Percentiles rank a stretch among this genome's conserved stretches.
Evolutionary conservation across 2,113 vertebrate species (phyloP).

Genomic region (Myrmophylax atrothorax): DNA sequence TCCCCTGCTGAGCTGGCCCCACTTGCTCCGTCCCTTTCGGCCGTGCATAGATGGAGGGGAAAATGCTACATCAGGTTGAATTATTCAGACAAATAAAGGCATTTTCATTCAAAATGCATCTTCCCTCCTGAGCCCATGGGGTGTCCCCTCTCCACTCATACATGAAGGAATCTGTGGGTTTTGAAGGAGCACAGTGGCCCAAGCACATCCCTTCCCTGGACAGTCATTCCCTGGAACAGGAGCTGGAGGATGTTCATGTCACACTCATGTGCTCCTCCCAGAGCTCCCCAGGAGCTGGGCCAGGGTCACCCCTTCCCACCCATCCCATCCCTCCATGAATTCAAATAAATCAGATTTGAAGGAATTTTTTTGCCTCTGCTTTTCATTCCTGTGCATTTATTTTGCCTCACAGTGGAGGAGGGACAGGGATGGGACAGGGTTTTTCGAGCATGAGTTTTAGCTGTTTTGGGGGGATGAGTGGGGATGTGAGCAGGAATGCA

Average conservation of each 20-base stretch:
- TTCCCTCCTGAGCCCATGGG: accelerated
- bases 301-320: not conserved
- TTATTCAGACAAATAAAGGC: not conserved
- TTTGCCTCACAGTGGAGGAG: not conserved
- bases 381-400: not conserved
- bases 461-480: not conserved
- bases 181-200: not conserved
- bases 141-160: not conserved
- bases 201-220: not conserved
- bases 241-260: not conserved
- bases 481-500: accelerated
- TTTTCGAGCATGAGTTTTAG: not conserved
- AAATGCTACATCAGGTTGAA: accelerated
- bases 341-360: not conserved
- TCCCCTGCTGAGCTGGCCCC: no score
- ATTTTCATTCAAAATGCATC: not conserved
- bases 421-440: not conserved
- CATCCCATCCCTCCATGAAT: not conserved
- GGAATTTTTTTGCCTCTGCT: not conserved
- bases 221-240: not conserved
- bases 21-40: not conserved
- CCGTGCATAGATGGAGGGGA: accelerated
- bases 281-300: not conserved
- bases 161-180: not conserved
- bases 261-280: not conserved